These are phyloP conservation scores for Ormyrus thymus DNA, from an alignment of 2,888 invertebrate species.

Conservation along the genomic window DNA sequence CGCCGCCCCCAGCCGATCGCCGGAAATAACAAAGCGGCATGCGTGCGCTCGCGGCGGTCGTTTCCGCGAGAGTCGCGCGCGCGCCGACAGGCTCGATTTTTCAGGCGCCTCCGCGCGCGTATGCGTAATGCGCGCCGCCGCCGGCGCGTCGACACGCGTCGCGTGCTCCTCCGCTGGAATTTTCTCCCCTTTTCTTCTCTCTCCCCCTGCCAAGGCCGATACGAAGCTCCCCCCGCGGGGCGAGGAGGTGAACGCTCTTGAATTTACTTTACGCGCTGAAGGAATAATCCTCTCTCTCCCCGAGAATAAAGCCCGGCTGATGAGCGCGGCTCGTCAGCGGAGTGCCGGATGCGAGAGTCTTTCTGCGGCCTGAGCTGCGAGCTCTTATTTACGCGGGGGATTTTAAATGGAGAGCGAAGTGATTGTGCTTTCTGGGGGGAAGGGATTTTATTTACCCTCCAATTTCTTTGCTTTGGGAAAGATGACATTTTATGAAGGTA, in stretches of 20 bases:
- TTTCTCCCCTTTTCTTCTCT: background rate
- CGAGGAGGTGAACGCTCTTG: slow-evolving; percentile 13
- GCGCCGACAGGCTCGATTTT: slow-evolving; percentile 28
- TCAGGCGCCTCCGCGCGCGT: background rate
- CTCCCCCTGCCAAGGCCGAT: slow-evolving; percentile 7
- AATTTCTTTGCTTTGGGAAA: too few species aligned
- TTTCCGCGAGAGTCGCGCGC: slow-evolving; percentile 12
- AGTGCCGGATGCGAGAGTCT: background rate
- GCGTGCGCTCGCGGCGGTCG: background rate
- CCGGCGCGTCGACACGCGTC: background rate
- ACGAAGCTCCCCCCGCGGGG: slow-evolving; percentile 20
- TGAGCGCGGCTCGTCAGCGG: slow-evolving; percentile 18
- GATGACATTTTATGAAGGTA: too few species aligned
- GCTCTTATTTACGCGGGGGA: slow-evolving; percentile 8
- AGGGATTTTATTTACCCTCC: too few species aligned
- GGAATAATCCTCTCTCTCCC: slow-evolving; percentile 6
- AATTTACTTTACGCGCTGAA: slow-evolving; percentile 1
- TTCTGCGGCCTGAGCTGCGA: background rate
- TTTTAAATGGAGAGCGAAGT: slow-evolving; percentile 1
- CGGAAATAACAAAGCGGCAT: background rate
- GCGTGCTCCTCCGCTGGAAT: background rate
- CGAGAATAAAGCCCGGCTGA: slow-evolving; percentile 7
- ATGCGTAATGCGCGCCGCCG: background rate
- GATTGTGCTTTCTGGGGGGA: too few species aligned
- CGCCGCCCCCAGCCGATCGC: background rate